Base-by-base conservation (phyloP, 2,113 vertebrate species). In the Harpagus bidentatus region DNA sequence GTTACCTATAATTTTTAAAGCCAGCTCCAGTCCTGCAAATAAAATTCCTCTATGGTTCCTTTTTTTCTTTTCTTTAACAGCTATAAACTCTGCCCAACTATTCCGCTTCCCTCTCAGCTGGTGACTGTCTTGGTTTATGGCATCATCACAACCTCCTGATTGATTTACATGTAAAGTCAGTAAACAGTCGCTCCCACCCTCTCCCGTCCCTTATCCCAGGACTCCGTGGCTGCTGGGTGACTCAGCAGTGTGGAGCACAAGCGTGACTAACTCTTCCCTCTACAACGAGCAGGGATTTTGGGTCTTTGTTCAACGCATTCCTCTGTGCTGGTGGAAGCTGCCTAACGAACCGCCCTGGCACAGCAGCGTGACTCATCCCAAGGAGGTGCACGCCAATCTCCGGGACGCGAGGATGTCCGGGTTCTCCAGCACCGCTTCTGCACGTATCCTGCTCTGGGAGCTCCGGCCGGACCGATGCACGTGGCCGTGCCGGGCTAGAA, bases 201-300 rank as follows among this genome's bases (percentile, higher is more conserved):
- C 59, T 31, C 71, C 85, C 22, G 77, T 70, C 89, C 62, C 67
- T 8, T 7, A 16, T 81, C 83, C 88, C 85, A 32, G 7, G 6
- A 78, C 93, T 66, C 38, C 3, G 6, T n/a, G 70, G 59, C 78
- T 67, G 77, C 53, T 3, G 53, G 59, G 80, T 96, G 95, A 97
- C 82, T 97, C 94, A 95, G 83, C 77, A 58, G 74, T 34, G 2
- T 1, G 40, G 59, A 77, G 81, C 72, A 32, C 28, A 1, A 5
- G 8, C 59, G 2, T 94, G 94, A 95, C 86, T 87, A 97, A 95
- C 92, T 93, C 79, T 93, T 95, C 84, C 96, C 93, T 94, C 67
- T 16, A 1, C 88, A 29, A 2, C 80, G 10, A 78, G 1, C 83
- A 5, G 80, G 28, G 34, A 56, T 6, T 62, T 4, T 2, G 69